Percentiles rank a stretch among this genome's conserved stretches.
Conservation (phyloP, 1,140 invertebrate genomes). For the Macrocentrus cingulum region DNA sequence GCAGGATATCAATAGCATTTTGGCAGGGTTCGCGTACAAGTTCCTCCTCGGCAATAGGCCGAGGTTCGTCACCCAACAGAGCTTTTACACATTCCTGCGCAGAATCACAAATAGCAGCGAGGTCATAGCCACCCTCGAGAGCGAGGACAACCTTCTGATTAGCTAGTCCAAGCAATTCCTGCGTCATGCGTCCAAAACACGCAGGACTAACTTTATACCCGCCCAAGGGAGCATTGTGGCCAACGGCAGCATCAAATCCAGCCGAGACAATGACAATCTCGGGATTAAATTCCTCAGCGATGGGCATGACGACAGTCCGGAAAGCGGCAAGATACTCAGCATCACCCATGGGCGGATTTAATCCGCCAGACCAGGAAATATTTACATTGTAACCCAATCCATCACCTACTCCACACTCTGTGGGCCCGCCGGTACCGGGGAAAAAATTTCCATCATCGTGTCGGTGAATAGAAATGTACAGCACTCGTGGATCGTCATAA, state of each 20-base stretch:
- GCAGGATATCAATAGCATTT: slow-evolving; percentile 83
- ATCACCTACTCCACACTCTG: slow-evolving; percentile 86
- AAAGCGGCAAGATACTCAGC: slow-evolving; percentile 98
- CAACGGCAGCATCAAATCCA: slow-evolving; percentile 95
- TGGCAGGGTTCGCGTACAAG: slow-evolving; percentile 76
- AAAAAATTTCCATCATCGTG: slow-evolving; percentile 99
- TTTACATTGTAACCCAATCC: slow-evolving; percentile 98
- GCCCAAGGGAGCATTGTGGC: slow-evolving; percentile 91
- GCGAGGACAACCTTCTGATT: slow-evolving; percentile 85
- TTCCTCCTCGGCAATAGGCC: slow-evolving; percentile 77
- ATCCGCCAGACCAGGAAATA: slow-evolving; percentile 90
- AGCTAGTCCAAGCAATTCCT: slow-evolving; percentile 87
- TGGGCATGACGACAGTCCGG: slow-evolving; percentile 88
- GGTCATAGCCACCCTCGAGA: slow-evolving; percentile 95
- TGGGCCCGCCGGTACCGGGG: slow-evolving; percentile 92
- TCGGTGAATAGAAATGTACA: slow-evolving; percentile 97
- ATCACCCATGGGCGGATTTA: slow-evolving; percentile 92
- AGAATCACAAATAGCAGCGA: slow-evolving; percentile 94
- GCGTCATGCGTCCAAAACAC: slow-evolving; percentile 96
- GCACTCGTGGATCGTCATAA: slow-evolving; percentile 90
- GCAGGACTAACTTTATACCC: slow-evolving; percentile 92
- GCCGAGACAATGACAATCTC: slow-evolving; percentile 95
- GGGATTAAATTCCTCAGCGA: slow-evolving; percentile 89
- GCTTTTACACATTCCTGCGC: slow-evolving; percentile 95
- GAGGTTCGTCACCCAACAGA: slow-evolving; percentile 81